Evolutionary conservation across 2,888 invertebrate genomes (phyloP).

Genomic region (Drosophila parthenogenetica): DNA sequence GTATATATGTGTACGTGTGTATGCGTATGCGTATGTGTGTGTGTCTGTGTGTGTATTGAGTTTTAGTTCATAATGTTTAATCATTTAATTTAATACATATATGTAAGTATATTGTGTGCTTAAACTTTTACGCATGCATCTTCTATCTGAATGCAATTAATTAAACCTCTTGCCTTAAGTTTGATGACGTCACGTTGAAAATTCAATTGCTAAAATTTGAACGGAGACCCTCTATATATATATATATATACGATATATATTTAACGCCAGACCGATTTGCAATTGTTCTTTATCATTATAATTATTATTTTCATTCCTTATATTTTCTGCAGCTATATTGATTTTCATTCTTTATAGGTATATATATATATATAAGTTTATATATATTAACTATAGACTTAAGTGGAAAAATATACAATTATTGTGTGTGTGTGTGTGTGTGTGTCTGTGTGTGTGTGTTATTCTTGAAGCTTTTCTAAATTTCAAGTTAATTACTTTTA

Average conservation of each 20-base stretch:
- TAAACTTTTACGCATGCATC: constrained; percentile 46
- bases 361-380: constrained; percentile 3
- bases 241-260: constrained; percentile 5
- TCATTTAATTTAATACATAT: constrained; percentile 74
- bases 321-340: constrained; percentile 26
- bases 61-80: constrained; percentile 38
- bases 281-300: not conserved
- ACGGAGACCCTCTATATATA: constrained; percentile 29
- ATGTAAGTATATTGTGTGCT: constrained; percentile 71
- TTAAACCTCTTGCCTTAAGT: constrained; percentile 48
- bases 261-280: constrained; percentile 38
- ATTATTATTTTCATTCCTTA: constrained; percentile 3
- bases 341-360: not conserved
- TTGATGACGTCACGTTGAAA: constrained; percentile 42
- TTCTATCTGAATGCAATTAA: constrained; percentile 42
- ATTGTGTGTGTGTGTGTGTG: constrained; percentile 43
- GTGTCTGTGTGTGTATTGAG: constrained; percentile 40
- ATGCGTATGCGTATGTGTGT: constrained; percentile 37
- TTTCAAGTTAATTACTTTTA: constrained; percentile 32
- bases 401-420: constrained; percentile 76
- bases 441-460: constrained; percentile 34
- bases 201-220: constrained; percentile 62
- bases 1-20: constrained; percentile 18
- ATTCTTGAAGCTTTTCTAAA: constrained; percentile 37
- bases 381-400: constrained; percentile 69